These are phyloP conservation scores for Lithophane leautieri DNA, from an alignment of 2,888 invertebrate species.

Conservation along the genomic window DNA sequence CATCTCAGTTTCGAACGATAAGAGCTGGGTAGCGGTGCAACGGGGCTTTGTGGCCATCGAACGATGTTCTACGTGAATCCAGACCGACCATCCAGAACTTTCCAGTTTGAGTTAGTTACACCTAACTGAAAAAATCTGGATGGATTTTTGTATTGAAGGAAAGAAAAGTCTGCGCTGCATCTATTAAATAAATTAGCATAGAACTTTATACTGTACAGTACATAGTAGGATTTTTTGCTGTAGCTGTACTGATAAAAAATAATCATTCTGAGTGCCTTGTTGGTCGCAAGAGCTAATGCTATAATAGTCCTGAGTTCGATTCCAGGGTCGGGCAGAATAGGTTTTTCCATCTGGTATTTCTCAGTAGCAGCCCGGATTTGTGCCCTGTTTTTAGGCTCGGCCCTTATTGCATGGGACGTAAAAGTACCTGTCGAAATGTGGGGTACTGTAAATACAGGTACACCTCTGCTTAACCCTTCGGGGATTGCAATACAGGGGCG, in stretches of 20 bases:
- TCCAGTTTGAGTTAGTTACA: no score
- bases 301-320: no score
- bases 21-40: not conserved
- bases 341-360: not conserved
- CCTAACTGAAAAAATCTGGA: not conserved
- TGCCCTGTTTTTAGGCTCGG: not conserved
- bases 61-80: not conserved
- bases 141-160: not conserved
- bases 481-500: not conserved
- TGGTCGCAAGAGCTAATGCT: not conserved
- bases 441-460: no score
- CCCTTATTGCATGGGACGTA: no score
- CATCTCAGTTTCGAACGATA: not conserved
- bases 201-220: no score
- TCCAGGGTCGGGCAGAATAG: no score
- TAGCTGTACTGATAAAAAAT: no score
- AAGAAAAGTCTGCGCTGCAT: not conserved
- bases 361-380: not conserved
- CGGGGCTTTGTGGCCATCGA: not conserved
- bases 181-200: not conserved
- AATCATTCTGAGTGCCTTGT: not conserved
- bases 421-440: no score
- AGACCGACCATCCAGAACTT: not conserved
- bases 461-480: not conserved
- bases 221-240: no score